Evolutionary conservation across 2,113 vertebrate species (phyloP).

Genomic region (Felis chaus): DNA sequence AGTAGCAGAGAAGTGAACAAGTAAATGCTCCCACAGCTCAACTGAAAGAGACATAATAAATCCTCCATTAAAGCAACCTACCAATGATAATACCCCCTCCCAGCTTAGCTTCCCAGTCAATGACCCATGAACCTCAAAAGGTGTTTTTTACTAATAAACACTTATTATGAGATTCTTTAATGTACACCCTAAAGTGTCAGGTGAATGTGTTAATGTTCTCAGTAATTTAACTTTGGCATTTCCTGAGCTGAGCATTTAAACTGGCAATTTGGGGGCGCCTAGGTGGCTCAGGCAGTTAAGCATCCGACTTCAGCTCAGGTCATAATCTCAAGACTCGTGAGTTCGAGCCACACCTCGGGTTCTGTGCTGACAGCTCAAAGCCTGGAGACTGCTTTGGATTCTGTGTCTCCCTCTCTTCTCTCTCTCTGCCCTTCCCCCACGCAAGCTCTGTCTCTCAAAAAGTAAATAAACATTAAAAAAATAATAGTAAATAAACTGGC

Average conservation of each 20-base stretch:
- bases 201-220: background rate
- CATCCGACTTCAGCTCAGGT: too few species aligned
- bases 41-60: conserved; percentile 28
- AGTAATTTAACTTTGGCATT: conserved; percentile 37
- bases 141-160: background rate
- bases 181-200: background rate
- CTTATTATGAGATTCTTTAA: background rate
- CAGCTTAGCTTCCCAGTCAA: background rate
- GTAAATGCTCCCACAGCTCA: background rate
- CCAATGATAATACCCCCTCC: background rate
- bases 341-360: too few species aligned
- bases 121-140: background rate
- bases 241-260: conserved; percentile 42
- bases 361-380: too few species aligned
- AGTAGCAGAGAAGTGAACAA: background rate
- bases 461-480: too few species aligned
- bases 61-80: background rate
- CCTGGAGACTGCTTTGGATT: too few species aligned
- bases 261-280: background rate
- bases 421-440: too few species aligned
- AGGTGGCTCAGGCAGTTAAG: too few species aligned
- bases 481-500: background rate
- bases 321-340: too few species aligned
- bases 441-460: too few species aligned
- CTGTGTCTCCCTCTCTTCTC: too few species aligned